Base-by-base conservation (phyloP, 1,140 invertebrate genomes). In the Rhysida immarginata region DNA sequence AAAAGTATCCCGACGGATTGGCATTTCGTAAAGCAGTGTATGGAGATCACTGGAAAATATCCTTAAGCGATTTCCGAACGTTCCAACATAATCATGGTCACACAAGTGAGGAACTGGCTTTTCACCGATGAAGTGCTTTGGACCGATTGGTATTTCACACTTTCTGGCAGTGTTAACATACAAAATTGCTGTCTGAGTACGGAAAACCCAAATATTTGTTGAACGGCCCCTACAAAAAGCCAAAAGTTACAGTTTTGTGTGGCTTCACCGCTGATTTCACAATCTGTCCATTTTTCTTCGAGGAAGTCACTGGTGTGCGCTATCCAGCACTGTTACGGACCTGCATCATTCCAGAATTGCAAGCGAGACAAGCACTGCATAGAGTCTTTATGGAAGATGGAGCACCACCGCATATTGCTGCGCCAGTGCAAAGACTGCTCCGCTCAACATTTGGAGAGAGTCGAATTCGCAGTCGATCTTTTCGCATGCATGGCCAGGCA, bases 241-340 rank as follows among this genome's bases (percentile, higher is more conserved):
- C 54, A 55, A 45, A 26, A 44, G 50, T 57, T 16, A 54, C 51
- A 26, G 58, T 61, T 26, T 58, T 44, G 53, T 55, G 55, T 24
- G 21, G 24, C 43, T 16, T 60, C 43, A 43, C 3, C 25, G 29
- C 46, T 50, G 41, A 41, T 44, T 29, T 48, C 49, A 45, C 54
- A 23, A 53, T 57, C 29, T 51, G 43, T 26, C 56, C 59, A 26
- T 58, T 42, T 29, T 58, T 60, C 43, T 60, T 58, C 27, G 42
- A 60, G 42, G 50, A 50, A 18, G 29, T 35, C 52, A 53, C 42
- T 13, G 48, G 24, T 18, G 24, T 24, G 21, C 14, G 5, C 5
- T 50, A 50, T 26, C 5, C 14, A 25, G 18, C 14, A 23, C 18
- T 50, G 2, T 11, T 20, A 23, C 8, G 14, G 48, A 25, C 11